Percentiles rank a stretch among this genome's conserved stretches.
Evolutionary conservation across 1,140 invertebrate genomes (phyloP).

Genomic region (Teleogryllus occipitalis): DNA sequence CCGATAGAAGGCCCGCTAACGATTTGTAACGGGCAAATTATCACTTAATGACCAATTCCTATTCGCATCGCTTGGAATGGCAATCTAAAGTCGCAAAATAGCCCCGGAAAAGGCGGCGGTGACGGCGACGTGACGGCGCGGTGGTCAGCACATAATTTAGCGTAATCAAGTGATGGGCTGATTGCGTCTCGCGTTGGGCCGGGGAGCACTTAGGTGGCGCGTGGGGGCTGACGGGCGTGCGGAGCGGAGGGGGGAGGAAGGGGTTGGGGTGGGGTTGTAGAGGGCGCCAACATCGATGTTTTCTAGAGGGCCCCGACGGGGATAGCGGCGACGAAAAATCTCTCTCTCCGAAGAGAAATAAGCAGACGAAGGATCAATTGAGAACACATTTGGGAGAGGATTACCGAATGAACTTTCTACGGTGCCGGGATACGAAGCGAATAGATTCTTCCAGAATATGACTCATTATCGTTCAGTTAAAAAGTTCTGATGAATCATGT

Average conservation of each 20-base stretch:
- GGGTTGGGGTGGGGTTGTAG: not conserved
- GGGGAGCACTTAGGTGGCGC: too few species aligned
- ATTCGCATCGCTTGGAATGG: not conserved
- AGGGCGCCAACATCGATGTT: too few species aligned
- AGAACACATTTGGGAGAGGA: not conserved
- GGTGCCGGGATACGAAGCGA: too few species aligned
- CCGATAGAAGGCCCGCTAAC: too few species aligned
- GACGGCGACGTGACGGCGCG: not conserved
- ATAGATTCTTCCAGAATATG: too few species aligned
- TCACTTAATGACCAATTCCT: conserved; percentile 2
- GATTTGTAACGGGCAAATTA: too few species aligned
- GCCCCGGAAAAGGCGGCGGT: not conserved
- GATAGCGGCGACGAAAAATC: too few species aligned
- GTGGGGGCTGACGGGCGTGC: not conserved
- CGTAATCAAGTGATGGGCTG: not conserved
- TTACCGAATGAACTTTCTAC: too few species aligned
- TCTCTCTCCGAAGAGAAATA: not conserved
- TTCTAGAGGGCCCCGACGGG: too few species aligned
- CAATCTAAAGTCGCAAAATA: conserved; percentile 5
- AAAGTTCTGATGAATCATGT: too few species aligned
- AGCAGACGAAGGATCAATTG: not conserved
- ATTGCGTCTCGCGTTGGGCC: not conserved
- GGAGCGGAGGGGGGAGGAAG: too few species aligned
- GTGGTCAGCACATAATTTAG: not conserved
- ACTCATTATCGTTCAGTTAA: too few species aligned